A percentile compares a stretch with the other conserved stretches of the same genome.
Evolutionary conservation across 2,113 vertebrate genomes (phyloP).

Genomic region (Aptenodytes forsteri): DNA sequence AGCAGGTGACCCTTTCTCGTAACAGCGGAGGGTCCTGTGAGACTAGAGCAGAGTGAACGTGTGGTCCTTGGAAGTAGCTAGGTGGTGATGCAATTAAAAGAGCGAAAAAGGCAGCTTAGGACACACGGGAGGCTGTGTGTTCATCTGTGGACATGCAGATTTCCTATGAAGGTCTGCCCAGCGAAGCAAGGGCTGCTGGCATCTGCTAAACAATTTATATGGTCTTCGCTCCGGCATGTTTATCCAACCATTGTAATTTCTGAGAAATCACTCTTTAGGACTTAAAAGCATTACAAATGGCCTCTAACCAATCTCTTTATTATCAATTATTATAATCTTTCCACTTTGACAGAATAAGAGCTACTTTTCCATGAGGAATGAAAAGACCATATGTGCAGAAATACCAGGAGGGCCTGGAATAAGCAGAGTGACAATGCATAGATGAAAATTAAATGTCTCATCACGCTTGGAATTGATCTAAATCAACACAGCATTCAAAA

Average conservation of each 20-base stretch:
- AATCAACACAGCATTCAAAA: constrained; percentile 1
- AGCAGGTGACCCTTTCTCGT: background rate
- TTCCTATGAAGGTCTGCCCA: background rate
- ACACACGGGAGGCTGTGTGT: background rate
- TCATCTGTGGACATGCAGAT: background rate
- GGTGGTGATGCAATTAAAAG: background rate
- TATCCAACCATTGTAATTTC: background rate
- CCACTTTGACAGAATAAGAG: background rate
- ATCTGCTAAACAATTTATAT: background rate
- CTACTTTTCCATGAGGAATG: background rate
- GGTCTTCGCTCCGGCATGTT: background rate
- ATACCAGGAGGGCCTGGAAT: background rate
- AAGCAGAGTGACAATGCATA: background rate
- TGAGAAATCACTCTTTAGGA: background rate
- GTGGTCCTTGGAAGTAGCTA: background rate
- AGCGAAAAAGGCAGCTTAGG: background rate
- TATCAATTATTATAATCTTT: background rate
- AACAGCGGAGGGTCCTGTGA: background rate
- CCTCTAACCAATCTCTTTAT: background rate
- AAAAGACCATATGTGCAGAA: constrained; percentile 14
- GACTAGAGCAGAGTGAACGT: background rate
- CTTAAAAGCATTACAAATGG: background rate
- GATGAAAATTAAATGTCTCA: constrained; percentile 3
- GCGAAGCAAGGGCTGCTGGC: background rate
- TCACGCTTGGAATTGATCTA: background rate